phyloP scores from a whole-genome alignment of 1,140 invertebrate species.

The Helicoverpa zea region DNA sequence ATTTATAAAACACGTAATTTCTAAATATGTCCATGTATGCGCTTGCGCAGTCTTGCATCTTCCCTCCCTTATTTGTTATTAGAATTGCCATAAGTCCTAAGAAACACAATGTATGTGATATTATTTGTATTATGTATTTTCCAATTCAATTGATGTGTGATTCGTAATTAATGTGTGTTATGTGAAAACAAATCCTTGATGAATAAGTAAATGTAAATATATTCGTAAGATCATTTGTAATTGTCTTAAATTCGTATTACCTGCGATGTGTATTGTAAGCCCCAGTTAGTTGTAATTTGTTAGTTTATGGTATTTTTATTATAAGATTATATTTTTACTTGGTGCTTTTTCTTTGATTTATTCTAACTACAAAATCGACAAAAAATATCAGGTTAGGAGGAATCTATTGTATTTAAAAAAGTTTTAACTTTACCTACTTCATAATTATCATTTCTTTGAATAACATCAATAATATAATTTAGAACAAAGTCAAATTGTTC shows the following conservation, averaged over 20 bases:
- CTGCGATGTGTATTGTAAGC: slow-evolving; percentile 23
- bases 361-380: not conserved
- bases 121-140: slow-evolving; percentile 2
- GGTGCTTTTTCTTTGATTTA: slow-evolving; percentile 12
- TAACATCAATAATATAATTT: too few relatives aligned
- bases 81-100: not conserved
- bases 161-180: not conserved
- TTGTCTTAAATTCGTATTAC: slow-evolving; percentile 36
- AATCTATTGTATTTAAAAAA: not conserved
- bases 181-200: slow-evolving; percentile 7
- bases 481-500: not conserved
- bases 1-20: not conserved
- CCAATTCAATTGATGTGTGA: not conserved
- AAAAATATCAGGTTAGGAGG: not conserved
- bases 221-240: slow-evolving; percentile 26
- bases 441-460: too few relatives aligned
- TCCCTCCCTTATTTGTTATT: slow-evolving; percentile 3
- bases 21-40: not conserved
- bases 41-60: not conserved
- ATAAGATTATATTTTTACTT: slow-evolving; percentile 43
- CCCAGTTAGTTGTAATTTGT: slow-evolving; percentile 36
- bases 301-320: slow-evolving; percentile 30
- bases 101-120: slow-evolving; percentile 27
- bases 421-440: too few relatives aligned
- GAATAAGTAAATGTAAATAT: slow-evolving; percentile 38